Evolutionary conservation across 2,888 invertebrate species (phyloP), one percentile per base, ranked within the genome.

Genomic region (Xestobium rufovillosum): DNA sequence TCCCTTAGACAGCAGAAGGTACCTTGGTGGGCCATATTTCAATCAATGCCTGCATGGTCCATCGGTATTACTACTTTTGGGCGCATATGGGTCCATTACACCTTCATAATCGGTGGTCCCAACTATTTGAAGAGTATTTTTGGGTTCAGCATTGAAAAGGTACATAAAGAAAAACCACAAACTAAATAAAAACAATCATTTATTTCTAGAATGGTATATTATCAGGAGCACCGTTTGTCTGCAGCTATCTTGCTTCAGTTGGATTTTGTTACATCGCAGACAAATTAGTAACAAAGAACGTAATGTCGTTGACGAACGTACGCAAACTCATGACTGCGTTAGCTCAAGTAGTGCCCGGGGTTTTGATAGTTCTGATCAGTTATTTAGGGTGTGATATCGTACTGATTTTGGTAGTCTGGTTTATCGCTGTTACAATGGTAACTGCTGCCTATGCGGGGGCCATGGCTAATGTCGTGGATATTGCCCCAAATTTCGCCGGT

Each of bases 401-500:
- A 14, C 51, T 73, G 33, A 75, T 77, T 26, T 59, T 81, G 45
- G 60, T 76, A 23, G 66, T 78, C 11, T 82, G 80, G 80, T 81
- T 78, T 57, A 60, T 75, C 38, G 78, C 80, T 14, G 80, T 82
- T 3, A 78, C 78, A 8, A 67, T 80, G 40, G 78, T 82, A 49
- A 81, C 81, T 12, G 80, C 81, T 8, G 73, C 80, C 1, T 81
- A 82, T 56, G 81, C 81, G 3, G 81, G 81, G 23, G 81, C 81
- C 3, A 82, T 83, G 78, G 81, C 82, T 1, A 83, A 77, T 52
- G 77, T 83, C 43, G 80, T 84, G 10, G 83, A 84, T 57, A 78
- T 84, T 40, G 80, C 83, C 1, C 83, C 83, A n/a, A 82, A 83
- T 64, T 76, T 80, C 51, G 83, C 83, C 34, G 83, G 77, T 34